Conservation (phyloP, 2,113 vertebrate species). For the Leptobrachium ailaonicum region DNA sequence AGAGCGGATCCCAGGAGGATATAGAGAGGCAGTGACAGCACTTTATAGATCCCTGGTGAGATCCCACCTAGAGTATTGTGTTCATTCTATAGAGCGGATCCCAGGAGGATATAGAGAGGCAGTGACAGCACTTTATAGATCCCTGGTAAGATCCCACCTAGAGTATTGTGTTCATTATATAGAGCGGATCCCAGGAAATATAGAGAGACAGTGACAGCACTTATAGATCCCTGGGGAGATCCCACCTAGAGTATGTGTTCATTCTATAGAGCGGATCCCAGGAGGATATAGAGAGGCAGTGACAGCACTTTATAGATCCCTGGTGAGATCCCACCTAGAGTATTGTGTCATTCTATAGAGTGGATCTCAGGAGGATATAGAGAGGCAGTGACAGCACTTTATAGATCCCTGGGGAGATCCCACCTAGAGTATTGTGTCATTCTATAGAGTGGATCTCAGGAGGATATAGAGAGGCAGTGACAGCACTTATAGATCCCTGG, state of each 20-base stretch:
- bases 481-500: constrained; percentile 9
- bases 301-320: constrained; percentile 5
- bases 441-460: neutral
- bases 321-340: constrained; percentile 11
- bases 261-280: constrained; percentile 5
- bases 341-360: constrained; percentile 9
- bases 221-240: neutral
- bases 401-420: neutral
- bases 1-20: too few species aligned
- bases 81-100: too few species aligned
- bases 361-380: neutral
- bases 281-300: neutral
- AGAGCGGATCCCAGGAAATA: too few species aligned
- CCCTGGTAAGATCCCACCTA: neutral
- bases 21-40: too few species aligned
- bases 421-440: neutral
- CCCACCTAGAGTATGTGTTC: neutral
- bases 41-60: too few species aligned
- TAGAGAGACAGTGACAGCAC: neutral
- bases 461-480: neutral
- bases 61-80: too few species aligned
- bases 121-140: neutral
- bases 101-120: too few species aligned
- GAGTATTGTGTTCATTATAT: neutral
- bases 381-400: neutral